Percentiles rank a stretch among this genome's conserved stretches.
phyloP scores from a whole-genome alignment of 2,888 invertebrate genomes.

The Celastrina argiolus region DNA sequence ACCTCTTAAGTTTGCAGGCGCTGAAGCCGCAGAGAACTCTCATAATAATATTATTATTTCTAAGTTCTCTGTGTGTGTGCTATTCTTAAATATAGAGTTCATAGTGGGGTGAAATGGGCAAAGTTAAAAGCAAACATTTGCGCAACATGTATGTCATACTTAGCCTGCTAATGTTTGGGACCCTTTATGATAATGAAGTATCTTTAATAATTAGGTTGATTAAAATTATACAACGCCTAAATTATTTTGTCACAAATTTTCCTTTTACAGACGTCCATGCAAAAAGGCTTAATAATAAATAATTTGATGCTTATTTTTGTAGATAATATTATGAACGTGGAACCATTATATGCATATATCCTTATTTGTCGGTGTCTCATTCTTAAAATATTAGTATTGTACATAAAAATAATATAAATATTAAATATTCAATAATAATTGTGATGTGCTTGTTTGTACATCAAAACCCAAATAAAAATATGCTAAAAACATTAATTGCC shows the following conservation, averaged over 20 bases:
- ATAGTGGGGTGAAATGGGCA: neutral
- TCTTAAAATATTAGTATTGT: no score
- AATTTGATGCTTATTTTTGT: neutral
- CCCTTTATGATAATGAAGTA: conserved; percentile 11
- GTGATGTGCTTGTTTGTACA: no score
- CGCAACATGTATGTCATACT: conserved; percentile 10
- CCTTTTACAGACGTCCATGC: neutral
- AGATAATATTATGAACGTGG: no score
- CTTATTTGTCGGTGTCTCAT: no score
- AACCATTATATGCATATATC: no score
- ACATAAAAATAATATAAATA: no score
- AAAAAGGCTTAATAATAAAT: neutral
- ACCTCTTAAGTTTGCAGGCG: neutral
- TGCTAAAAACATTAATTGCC: no score
- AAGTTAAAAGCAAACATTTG: conserved; percentile 11
- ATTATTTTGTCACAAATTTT: neutral
- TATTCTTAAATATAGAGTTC: conserved; percentile 3
- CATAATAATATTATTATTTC: neutral
- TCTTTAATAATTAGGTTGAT: conserved; percentile 13
- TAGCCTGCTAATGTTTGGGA: neutral
- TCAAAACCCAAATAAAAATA: no score
- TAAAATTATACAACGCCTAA: conserved; percentile 10
- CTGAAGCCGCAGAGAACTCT: neutral
- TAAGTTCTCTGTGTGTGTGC: neutral
- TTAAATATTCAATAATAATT: no score